These are phyloP conservation scores for Apotomis betuletana DNA, from an alignment of 2,888 invertebrate genomes.

Conservation along the genomic window DNA sequence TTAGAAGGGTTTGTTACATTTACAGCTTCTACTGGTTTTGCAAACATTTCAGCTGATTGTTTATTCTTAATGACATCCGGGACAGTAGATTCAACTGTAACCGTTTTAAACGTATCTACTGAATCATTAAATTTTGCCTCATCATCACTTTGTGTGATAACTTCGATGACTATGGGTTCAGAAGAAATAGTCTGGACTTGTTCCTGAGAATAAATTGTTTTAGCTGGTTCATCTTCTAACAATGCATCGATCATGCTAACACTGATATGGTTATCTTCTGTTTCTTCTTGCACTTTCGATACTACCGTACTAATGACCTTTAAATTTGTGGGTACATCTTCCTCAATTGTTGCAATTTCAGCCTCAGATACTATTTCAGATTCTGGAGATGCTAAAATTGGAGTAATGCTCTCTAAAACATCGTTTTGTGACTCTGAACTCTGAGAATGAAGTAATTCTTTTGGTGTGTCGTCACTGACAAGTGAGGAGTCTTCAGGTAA, in stretches of 20 bases:
- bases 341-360: slow-evolving; percentile 36
- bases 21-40: slow-evolving; percentile 30
- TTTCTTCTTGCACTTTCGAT: slow-evolving; percentile 46
- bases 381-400: slow-evolving; percentile 69
- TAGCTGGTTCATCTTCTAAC: slow-evolving; percentile 58
- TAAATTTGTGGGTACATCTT: neutral
- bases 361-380: slow-evolving; percentile 52
- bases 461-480: slow-evolving; percentile 66
- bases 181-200: slow-evolving; percentile 51
- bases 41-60: slow-evolving; percentile 32
- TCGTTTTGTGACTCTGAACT: slow-evolving; percentile 65
- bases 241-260: slow-evolving; percentile 65
- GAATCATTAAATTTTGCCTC: neutral
- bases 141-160: neutral
- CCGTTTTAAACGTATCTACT: neutral
- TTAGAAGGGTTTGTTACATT: slow-evolving; percentile 55
- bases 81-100: neutral
- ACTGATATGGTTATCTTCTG: slow-evolving; percentile 62
- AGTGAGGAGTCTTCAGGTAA: slow-evolving; percentile 74
- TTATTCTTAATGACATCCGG: slow-evolving; percentile 3
- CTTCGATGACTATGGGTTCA: slow-evolving; percentile 7
- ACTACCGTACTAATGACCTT: slow-evolving; percentile 9
- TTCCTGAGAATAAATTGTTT: slow-evolving; percentile 51
- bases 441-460: slow-evolving; percentile 63
- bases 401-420: slow-evolving; percentile 64